Percentiles rank a stretch among this genome's conserved stretches.
Evolutionary conservation across 2,888 invertebrate genomes (phyloP).

Genomic region (Leucoma salicis): DNA sequence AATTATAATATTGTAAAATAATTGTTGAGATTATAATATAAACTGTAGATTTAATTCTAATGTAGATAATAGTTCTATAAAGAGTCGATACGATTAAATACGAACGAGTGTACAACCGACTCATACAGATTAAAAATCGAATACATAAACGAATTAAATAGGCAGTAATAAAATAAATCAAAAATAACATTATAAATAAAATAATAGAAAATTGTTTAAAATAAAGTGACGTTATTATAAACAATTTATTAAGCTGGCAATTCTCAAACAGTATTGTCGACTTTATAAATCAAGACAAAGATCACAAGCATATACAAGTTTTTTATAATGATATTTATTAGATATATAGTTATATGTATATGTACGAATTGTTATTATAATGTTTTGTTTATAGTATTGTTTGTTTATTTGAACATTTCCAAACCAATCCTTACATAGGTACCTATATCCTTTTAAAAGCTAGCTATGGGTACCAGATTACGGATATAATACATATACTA

Average conservation of each 20-base stretch:
- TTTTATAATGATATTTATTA: slow-evolving; percentile 24
- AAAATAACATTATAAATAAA: not conserved
- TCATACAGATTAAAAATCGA: not conserved
- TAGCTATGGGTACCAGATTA: too few species aligned
- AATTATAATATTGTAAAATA: slow-evolving; percentile 5
- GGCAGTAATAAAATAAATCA: not conserved
- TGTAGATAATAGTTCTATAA: not conserved
- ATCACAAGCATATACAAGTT: slow-evolving; percentile 8
- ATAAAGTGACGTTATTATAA: not conserved
- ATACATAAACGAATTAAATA: not conserved
- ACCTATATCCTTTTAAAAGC: too few species aligned
- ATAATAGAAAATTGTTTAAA: not conserved
- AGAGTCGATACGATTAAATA: not conserved
- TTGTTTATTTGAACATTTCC: slow-evolving; percentile 23
- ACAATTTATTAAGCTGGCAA: not conserved
- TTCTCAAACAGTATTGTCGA: not conserved
- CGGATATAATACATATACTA: too few species aligned
- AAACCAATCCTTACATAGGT: too few species aligned
- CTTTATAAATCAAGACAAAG: not conserved
- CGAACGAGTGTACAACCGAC: not conserved
- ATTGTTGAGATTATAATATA: slow-evolving; percentile 13
- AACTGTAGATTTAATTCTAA: not conserved
- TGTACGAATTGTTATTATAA: slow-evolving; percentile 48
- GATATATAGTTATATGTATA: slow-evolving; percentile 14
- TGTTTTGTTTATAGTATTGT: slow-evolving; percentile 35